A percentile compares a stretch with the other conserved stretches of the same genome.
Evolutionary conservation across 2,888 invertebrate species (phyloP).

Genomic region (Aproaerema taeniolella): DNA sequence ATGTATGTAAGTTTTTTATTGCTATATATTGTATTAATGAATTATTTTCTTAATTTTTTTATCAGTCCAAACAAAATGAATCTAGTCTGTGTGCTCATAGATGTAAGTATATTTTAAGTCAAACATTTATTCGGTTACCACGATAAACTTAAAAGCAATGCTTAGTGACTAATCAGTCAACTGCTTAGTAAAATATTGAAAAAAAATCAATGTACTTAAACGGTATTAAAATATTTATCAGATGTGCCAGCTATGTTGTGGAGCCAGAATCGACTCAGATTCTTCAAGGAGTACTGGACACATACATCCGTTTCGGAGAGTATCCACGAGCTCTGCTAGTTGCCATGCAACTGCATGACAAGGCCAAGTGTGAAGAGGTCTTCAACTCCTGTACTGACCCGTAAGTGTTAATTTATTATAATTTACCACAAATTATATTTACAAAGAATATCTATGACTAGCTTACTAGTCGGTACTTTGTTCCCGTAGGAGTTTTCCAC

Average conservation of each 20-base stretch:
- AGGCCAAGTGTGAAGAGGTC: conserved; percentile 87
- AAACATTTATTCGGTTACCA: too few relatives aligned
- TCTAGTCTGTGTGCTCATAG: too few relatives aligned
- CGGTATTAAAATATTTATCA: conserved; percentile 40
- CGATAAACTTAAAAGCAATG: too few relatives aligned
- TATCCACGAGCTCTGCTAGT: conserved; percentile 93
- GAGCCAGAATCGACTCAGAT: conserved; percentile 94
- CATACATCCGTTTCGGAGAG: conserved; percentile 92
- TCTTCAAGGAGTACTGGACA: conserved; percentile 87
- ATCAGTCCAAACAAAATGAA: too few relatives aligned
- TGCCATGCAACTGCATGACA: conserved; percentile 93
- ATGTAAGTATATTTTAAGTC: too few relatives aligned
- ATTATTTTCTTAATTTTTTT: too few relatives aligned
- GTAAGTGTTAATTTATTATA: conserved; percentile 68
- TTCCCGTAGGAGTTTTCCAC: too few relatives aligned
- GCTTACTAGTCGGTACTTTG: too few relatives aligned
- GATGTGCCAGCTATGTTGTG: conserved; percentile 97
- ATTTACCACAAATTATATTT: neutral
- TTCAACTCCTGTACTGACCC: conserved; percentile 90
- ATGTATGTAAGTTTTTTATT: too few relatives aligned
- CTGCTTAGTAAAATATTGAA: neutral
- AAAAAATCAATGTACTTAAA: neutral
- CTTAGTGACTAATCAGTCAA: too few relatives aligned
- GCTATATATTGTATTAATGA: too few relatives aligned
- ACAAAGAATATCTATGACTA: neutral